Percentiles rank a stretch among this genome's conserved stretches.
phyloP scores from a whole-genome alignment of 1,140 invertebrate genomes.

The Drosophila pallidifrons region DNA sequence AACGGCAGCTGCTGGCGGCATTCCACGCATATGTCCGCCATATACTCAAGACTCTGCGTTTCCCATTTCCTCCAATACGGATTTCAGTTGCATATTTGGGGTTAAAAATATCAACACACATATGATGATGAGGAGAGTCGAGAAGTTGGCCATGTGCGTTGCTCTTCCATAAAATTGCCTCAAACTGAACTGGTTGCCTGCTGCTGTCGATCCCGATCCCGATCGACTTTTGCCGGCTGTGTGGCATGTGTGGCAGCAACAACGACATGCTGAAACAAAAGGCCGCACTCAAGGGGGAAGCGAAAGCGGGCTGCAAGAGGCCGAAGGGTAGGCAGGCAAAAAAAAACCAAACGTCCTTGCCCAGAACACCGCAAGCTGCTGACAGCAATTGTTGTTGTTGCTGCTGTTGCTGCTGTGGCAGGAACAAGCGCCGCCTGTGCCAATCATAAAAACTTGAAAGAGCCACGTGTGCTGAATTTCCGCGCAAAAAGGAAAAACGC shows the following conservation, averaged over 20 bases:
- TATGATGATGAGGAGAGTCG: slow-evolving; percentile 21
- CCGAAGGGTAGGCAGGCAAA: slow-evolving; percentile 57
- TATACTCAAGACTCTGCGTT: not conserved
- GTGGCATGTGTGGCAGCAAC: slow-evolving; percentile 57
- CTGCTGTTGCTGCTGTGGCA: slow-evolving; percentile 27
- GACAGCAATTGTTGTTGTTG: not conserved
- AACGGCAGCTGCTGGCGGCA: slow-evolving; percentile 68
- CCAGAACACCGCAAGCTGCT: slow-evolving; percentile 46
- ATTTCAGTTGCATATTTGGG: slow-evolving; percentile 47
- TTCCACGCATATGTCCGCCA: slow-evolving; percentile 73
- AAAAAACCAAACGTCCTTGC: slow-evolving; percentile 71
- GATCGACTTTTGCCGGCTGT: slow-evolving; percentile 58
- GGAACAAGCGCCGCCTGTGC: slow-evolving; percentile 64
- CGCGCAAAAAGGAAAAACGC: slow-evolving; percentile 56
- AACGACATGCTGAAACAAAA: slow-evolving; percentile 49
- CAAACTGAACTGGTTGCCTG: slow-evolving; percentile 69
- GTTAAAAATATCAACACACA: slow-evolving; percentile 52
- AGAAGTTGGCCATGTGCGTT: slow-evolving; percentile 59
- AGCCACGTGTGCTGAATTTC: slow-evolving; percentile 80
- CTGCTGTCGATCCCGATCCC: slow-evolving; percentile 20
- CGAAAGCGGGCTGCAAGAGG: not conserved
- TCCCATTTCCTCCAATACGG: not conserved
- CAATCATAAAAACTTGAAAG: slow-evolving; percentile 77
- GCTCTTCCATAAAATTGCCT: slow-evolving; percentile 60
- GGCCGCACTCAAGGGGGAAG: slow-evolving; percentile 50